Evolutionary conservation across 1,140 invertebrate genomes (phyloP).

Genomic region (Micrasema minimum): DNA sequence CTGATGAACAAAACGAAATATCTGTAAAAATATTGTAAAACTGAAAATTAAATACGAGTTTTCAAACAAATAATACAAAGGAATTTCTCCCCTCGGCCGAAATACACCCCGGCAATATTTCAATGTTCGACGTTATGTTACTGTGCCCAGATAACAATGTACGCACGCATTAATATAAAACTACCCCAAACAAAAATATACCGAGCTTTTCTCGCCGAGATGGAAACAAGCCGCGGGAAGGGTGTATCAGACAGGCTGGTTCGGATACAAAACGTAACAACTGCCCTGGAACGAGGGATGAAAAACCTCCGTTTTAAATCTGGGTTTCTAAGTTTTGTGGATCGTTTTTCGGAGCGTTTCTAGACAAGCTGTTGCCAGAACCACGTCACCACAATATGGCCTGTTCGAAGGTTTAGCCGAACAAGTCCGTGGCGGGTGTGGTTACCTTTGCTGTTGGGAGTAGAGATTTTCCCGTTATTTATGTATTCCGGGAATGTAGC

Average conservation of each 20-base stretch:
- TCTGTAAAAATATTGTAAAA: no score
- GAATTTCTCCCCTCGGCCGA: slow-evolving; percentile 9
- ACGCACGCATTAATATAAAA: slow-evolving; percentile 54
- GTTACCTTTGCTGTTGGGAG: slow-evolving; percentile 31
- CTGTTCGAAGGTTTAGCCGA: slow-evolving; percentile 46
- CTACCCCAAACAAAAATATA: slow-evolving; percentile 54
- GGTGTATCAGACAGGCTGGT: slow-evolving; percentile 4
- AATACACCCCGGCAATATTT: slow-evolving; percentile 47
- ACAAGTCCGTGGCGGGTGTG: slow-evolving; percentile 17
- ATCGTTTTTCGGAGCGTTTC: slow-evolving; percentile 37
- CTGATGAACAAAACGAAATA: no score
- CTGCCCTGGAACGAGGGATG: background rate
- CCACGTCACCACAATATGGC: slow-evolving; percentile 54
- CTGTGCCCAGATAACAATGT: slow-evolving; percentile 53
- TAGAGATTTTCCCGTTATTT: slow-evolving; percentile 25
- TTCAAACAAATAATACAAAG: no score
- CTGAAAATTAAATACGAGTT: no score
- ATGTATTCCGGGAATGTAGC: slow-evolving; percentile 35
- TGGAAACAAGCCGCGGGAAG: slow-evolving; percentile 27
- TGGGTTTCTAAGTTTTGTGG: background rate
- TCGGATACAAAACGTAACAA: slow-evolving; percentile 2
- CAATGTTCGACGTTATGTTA: slow-evolving; percentile 53
- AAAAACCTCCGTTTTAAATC: slow-evolving; percentile 3
- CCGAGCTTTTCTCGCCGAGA: slow-evolving; percentile 45
- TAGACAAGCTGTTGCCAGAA: slow-evolving; percentile 51